These are phyloP conservation scores for Petrocephalus schoutedeni DNA, from an alignment of 2,797 vertebrate genomes.

Conservation along the genomic window DNA sequence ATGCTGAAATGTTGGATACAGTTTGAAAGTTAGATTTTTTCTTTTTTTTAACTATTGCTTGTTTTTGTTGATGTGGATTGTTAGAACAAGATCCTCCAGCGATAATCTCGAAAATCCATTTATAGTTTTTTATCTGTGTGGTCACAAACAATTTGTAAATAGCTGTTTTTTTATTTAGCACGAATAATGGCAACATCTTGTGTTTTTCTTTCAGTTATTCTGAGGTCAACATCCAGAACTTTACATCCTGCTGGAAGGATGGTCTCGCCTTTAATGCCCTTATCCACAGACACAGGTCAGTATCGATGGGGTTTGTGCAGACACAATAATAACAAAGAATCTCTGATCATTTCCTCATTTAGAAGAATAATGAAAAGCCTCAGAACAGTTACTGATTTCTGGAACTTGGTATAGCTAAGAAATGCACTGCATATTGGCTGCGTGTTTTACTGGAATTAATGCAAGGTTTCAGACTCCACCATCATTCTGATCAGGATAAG, in stretches of 20 bases:
- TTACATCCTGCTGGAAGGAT: conserved; percentile 92
- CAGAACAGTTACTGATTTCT: not conserved
- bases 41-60: too few species aligned
- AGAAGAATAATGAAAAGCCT: not conserved
- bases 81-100: too few species aligned
- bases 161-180: not conserved
- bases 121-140: not conserved
- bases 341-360: not conserved
- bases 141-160: not conserved
- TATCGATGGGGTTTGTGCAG: not conserved
- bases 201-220: conserved; percentile 64
- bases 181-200: not conserved
- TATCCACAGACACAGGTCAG: conserved; percentile 87
- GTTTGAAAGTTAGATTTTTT: too few species aligned
- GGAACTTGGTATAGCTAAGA: not conserved
- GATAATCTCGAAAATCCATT: too few species aligned
- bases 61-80: too few species aligned
- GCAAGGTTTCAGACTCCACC: not conserved
- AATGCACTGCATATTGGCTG: not conserved
- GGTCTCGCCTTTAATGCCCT: conserved; percentile 92
- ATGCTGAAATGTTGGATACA: too few species aligned
- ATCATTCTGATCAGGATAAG: not conserved
- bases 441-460: not conserved
- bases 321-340: not conserved
- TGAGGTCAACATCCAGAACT: conserved; percentile 95